Base-by-base conservation (phyloP, 2,888 invertebrate genomes). In the Leuctra nigra region DNA sequence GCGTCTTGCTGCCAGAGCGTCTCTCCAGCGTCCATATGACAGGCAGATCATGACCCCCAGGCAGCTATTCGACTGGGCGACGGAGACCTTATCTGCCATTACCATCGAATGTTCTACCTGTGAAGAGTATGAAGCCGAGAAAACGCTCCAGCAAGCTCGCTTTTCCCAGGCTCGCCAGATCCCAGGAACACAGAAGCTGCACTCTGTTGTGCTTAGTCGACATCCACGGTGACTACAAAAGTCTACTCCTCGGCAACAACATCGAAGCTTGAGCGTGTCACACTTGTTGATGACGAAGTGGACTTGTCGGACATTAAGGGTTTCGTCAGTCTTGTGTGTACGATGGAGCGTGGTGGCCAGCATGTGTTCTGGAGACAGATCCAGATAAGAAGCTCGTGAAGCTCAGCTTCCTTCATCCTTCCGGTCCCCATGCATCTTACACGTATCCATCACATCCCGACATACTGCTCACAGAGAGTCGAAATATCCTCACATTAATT, bases 21-120 rank as follows among this genome's bases (percentile, higher is more conserved):
- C 57, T 52, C 36, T 59, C 33, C 60, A 60, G 50, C 55, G 53
- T 35, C 24, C 55, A 20, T 53, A 47, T 24, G 16, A 55, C 20
- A 24, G 52, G 14, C 60, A 60, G 24, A 60, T 60, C 44, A 54
- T 47, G 47, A 58, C 48, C 22, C 53, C 60, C 55, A 24, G 53
- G 52, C 47, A 55, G 23, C 48, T 60, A 11, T 60, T 39, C 53
- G 53, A 58, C 23, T 52, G 55, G 57, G 36, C 56, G 29, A 46
- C 38, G 22, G 55, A 55, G 38, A 38, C 54, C 36, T 46, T 36
- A 33, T 18, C 25, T 25, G 23, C 14, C 13, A 57, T 57, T n/a
- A 11, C 7, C 39, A 47, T 57, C 1, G 22, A 58, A 16, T 50
- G 55, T 18, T 44, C 29, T 20, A 25, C 55, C 47, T 46, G 35